Base-by-base conservation (phyloP, 2,888 invertebrate genomes). In the Creontiades dilutus region DNA sequence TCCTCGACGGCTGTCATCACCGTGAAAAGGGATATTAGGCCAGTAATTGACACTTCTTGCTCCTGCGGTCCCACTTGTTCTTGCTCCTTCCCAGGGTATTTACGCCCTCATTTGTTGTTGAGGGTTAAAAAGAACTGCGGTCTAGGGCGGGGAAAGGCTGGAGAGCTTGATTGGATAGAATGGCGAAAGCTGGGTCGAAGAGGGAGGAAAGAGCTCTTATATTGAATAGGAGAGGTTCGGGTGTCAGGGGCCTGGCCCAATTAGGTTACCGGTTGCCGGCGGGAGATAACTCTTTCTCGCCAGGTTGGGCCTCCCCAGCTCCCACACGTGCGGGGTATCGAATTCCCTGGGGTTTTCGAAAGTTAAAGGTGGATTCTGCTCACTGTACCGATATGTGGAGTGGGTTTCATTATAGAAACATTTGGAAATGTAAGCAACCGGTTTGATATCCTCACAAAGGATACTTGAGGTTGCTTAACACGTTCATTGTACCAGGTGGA, bases 221-320 rank as follows among this genome's bases (percentile, higher is more conserved):
- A 78, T 78, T 78, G 78, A 78, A 78, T 78, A 78, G 78, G 23
- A 68, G 78, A 78, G 78, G 78, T 78, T 78, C 19, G 78, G 78
- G 78, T 78, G 78, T 78, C 78, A 78, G 46, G 19, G 46, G 78
- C 78, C 78, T 47, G 78, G 28, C 78, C 78, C 78, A 78, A 78
- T 78, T 78, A 78, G 78, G 78, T 78, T 78, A 78, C 46, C 78
- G 78, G 46, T 78, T 76, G 28, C 76, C 76, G 46, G 76, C n/a
- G 78, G 46, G 47, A 78, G 78, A 78, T 78, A 78, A 78, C 78
- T 78, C 78, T 78, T 78, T 68, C 68, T 23, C 68, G 19, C 68
- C 19, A 68, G 68, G 68, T 27, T 68, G 68, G 23, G 68, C 19
- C 23, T 68, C 23, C 19, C 68, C n/a, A 12, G 19, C 23, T 23